Evolutionary conservation across 2,888 invertebrate species (phyloP).

Genomic region (Nomada goodeniana): DNA sequence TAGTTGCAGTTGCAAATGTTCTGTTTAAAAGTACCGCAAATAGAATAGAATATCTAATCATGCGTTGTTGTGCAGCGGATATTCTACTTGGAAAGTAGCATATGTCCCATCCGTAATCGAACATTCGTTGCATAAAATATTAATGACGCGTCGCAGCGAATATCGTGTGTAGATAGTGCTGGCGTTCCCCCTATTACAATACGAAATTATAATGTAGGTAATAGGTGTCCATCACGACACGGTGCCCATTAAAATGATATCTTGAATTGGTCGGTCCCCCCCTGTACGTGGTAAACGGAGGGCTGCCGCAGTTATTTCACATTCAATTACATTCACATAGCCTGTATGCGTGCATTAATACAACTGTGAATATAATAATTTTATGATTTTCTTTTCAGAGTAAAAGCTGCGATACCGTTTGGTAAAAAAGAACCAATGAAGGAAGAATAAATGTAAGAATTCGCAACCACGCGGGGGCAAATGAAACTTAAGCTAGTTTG

Average conservation of each 20-base stretch:
- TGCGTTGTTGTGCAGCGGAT: background rate
- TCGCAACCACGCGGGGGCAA: constrained; percentile 64
- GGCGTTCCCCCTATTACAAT: background rate
- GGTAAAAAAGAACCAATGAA: constrained; percentile 95
- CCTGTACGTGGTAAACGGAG: background rate
- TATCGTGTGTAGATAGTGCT: background rate
- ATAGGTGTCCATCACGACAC: background rate
- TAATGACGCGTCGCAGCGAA: constrained; percentile 7
- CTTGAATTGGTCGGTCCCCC: constrained; percentile 6
- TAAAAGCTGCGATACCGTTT: constrained; percentile 94
- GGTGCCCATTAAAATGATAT: constrained; percentile 23
- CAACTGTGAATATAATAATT: background rate
- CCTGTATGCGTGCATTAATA: too few species aligned
- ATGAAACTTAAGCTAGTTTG: constrained; percentile 45
- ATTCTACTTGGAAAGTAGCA: constrained; percentile 8
- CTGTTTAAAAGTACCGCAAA: background rate
- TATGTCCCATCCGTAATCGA: background rate
- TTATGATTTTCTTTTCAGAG: constrained; percentile 86
- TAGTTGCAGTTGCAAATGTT: background rate
- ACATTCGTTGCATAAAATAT: constrained; percentile 25
- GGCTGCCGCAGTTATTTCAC: background rate
- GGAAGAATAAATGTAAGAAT: constrained; percentile 88
- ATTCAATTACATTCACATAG: too few species aligned
- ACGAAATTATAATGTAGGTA: background rate
- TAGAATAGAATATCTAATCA: background rate